phyloP scores from a whole-genome alignment of 2,797 vertebrate genomes.

The Erithacus rubecula region DNA sequence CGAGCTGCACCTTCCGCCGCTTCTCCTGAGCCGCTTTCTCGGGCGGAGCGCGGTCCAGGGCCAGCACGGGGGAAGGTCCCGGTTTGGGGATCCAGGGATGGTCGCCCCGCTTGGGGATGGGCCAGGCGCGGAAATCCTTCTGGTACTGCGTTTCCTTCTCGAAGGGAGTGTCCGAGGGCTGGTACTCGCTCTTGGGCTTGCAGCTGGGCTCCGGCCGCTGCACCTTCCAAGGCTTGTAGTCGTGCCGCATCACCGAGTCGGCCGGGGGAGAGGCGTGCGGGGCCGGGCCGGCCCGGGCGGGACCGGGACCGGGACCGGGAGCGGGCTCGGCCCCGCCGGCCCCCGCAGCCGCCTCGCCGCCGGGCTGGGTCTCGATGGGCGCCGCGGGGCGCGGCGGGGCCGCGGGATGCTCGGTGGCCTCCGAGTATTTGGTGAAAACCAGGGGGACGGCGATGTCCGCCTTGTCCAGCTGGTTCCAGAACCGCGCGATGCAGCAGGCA shows the following conservation, averaged over 20 bases:
- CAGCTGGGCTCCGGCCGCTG: constrained; percentile 90
- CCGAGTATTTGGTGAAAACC: constrained; percentile 93
- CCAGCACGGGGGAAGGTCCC: constrained; percentile 57
- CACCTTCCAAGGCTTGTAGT: constrained; percentile 92
- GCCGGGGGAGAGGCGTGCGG: constrained; percentile 68
- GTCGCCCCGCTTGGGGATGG: constrained; percentile 88
- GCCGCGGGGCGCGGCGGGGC: constrained; percentile 72
- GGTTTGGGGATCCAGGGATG: constrained; percentile 96
- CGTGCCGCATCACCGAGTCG: constrained; percentile 93
- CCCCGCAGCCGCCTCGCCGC: constrained; percentile 60
- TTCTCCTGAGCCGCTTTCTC: constrained; percentile 53
- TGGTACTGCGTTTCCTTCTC: constrained; percentile 94
- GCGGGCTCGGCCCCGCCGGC: constrained; percentile 13
- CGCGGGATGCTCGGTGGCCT: constrained; percentile 82
- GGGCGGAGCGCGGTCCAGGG: constrained; percentile 44
- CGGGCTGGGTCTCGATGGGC: constrained; percentile 86
- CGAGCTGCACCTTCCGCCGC: constrained; percentile 76
- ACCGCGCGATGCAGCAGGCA: constrained; percentile 97
- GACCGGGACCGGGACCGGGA: not conserved
- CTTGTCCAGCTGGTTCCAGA: constrained; percentile 98
- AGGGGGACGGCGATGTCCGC: constrained; percentile 94
- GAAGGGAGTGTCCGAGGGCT: constrained; percentile 89
- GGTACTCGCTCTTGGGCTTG: constrained; percentile 92
- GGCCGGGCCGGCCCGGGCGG: not conserved
- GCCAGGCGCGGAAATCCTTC: constrained; percentile 96